Evolutionary conservation across 2,888 invertebrate species (phyloP), one percentile per base, ranked within the genome.

Genomic region (Sinelater perroti): DNA sequence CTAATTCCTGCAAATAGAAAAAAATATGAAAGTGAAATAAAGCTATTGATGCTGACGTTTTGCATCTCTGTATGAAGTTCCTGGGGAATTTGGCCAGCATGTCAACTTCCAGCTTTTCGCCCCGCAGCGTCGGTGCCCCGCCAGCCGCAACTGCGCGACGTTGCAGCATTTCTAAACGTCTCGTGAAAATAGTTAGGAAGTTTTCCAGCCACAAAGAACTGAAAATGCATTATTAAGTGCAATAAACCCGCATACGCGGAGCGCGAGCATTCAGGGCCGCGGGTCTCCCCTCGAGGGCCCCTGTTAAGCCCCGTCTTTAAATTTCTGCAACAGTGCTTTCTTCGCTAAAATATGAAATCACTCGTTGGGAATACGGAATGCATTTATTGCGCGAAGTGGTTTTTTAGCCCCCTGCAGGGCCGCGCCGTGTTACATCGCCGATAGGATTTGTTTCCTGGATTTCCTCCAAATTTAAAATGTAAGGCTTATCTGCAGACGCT

Each of bases 281-380:
- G 26, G 26, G 33, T 20, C 18, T 14, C 45, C 53, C 53, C 45
- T 46, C 38, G 28, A 38, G 46, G 38, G 18, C 11, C n/a, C 28
- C 17, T 21, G 10, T 31, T 35, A n/a, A 54, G 11, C 10, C 38
- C 31, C 52, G 44, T 13, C 33, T 54, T 54, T 49, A 49, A 56
- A 56, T 56, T 56, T 56, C 40, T 42, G 49, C 49, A 56, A 49
- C 47, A 56, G 26, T 56, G 55, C 47, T 40, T 49, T 36, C 54
- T 47, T 54, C 28, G 26, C 33, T 33, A 47, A 54, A 54, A 49
- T 40, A 56, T 56, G 28, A 44, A 56, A 56, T 56, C 49, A 42
- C 49, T 42, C 55, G 42, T 49, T 49, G 31, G 17, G 55, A 56
- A 56, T 56, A 49, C 55, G 33, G 16, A 49, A 49, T 56, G 55